Conservation (phyloP, 2,113 vertebrate genomes). For the Trogon melanurus region DNA sequence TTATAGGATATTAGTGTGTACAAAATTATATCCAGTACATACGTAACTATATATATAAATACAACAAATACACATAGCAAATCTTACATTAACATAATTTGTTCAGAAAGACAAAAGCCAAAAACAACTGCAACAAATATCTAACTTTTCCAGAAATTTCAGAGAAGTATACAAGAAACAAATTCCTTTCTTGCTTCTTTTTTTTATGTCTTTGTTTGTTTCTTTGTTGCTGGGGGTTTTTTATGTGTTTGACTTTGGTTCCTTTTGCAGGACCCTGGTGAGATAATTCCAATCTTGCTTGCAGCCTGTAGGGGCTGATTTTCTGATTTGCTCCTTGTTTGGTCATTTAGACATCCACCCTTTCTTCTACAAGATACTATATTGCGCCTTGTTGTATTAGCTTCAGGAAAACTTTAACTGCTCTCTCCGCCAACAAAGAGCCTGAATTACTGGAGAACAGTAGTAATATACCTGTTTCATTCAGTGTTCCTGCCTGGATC, state of each 20-base stretch:
- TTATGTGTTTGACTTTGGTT: not conserved
- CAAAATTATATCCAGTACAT: not conserved
- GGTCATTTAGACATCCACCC: not conserved
- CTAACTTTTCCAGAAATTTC: not conserved
- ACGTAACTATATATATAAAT: not conserved
- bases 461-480: not conserved
- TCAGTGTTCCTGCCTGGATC: not conserved
- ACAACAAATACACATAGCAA: not conserved
- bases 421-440: too few species aligned
- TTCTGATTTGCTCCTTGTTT: not conserved
- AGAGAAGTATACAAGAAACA: not conserved
- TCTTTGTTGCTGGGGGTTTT: not conserved
- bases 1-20: not conserved
- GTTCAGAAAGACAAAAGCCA: not conserved
- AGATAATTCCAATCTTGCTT: not conserved
- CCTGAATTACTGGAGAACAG: not conserved
- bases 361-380: not conserved
- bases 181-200: not conserved
- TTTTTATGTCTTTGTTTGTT: not conserved
- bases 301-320: not conserved
- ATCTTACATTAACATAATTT: not conserved
- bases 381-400: not conserved
- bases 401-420: not conserved
- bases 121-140: not conserved
- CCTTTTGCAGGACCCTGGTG: not conserved